Evolutionary conservation across 64 coral and sea anemone species (phyloP).

Genomic region (Orbicella faveolata): DNA sequence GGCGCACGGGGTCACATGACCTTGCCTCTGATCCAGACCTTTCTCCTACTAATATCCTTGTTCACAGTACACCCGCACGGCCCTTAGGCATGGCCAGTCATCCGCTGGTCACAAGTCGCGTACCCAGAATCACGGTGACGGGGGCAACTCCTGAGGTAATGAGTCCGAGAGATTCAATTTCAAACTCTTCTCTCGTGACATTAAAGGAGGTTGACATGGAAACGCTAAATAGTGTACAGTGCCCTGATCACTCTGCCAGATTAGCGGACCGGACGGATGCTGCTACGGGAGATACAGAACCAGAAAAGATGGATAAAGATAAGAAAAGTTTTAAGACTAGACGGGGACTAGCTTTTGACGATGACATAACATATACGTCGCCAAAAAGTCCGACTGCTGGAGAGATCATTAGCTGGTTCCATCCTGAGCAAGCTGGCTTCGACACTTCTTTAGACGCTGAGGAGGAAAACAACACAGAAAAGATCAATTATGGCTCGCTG

Average conservation of each 20-base stretch:
- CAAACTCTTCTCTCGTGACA: constrained; percentile 9
- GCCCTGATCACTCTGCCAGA: constrained; percentile 15
- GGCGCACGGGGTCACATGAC: neutral
- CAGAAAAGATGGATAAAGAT: neutral
- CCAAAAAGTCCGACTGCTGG: constrained; percentile 36
- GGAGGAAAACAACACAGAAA: constrained; percentile 37
- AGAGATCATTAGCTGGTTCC: constrained; percentile 50
- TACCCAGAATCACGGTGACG: constrained; percentile 68
- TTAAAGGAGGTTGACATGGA: constrained; percentile 14
- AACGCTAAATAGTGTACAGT: constrained; percentile 12
- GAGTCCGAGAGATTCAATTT: constrained; percentile 54
- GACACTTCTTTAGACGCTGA: constrained; percentile 49
- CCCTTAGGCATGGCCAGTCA: constrained; percentile 2
- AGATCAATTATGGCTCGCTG: constrained; percentile 81
- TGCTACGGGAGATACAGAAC: neutral
- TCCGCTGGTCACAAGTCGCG: constrained; percentile 29
- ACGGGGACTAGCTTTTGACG: neutral
- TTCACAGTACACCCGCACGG: constrained; percentile 18
- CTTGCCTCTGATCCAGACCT: neutral
- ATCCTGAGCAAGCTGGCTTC: constrained; percentile 42
- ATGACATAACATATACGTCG: neutral
- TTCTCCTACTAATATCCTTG: neutral
- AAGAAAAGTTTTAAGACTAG: neutral
- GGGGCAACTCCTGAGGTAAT: constrained; percentile 46
- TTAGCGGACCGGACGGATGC: neutral